Base-by-base conservation (phyloP, 1,140 invertebrate species). In the Drosophila pseudoananassae region DNA sequence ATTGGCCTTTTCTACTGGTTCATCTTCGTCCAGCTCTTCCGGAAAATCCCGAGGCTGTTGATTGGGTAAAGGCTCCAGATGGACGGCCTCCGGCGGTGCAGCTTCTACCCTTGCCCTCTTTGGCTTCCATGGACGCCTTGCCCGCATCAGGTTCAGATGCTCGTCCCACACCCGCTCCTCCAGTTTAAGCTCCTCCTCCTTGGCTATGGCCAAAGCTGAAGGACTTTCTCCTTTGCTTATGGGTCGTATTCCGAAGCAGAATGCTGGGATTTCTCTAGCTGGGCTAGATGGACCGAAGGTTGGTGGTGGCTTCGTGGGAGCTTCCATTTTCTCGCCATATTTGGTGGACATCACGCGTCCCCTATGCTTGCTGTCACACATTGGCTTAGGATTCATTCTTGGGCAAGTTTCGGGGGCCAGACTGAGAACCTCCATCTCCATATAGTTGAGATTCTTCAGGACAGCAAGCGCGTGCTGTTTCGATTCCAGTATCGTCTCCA, bases 161-260 rank as follows among this genome's bases (percentile, higher is more conserved):
- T 85, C 82, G 23, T 71, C 54, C n/a, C 45, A 80, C 12, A 85
- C 82, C 7, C 73, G 80, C 7, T 57, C 47, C 45, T 64, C 57
- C 20, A 85, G 51, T 31, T 71, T 87, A 0, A 29, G 38, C 17
- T 85, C 82, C 58, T 85, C 82, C 12, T 40, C 45, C 12, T 54
- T 33, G 1, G 82, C 64, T 6, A 52, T 14, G 0, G 27, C 64
- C 31, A 68, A 38, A 10, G 51, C 52, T 7, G 43, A 9, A 7
- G 52, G 9, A 9, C 23, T 66, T 12, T 70, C 68, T 2, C 5
- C 8, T 5, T 59, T 6, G 6, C 38, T 63, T 7, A 60, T 38
- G 7, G 65, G 53, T 4, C 51, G 57, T 1, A 75, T 52, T 1
- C 82, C 82, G 49, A 85, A 87, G 12, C 57, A 63, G 29, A 82